Conservation (phyloP, 1,140 invertebrate species). For the Rhopalosiphum maidis region DNA sequence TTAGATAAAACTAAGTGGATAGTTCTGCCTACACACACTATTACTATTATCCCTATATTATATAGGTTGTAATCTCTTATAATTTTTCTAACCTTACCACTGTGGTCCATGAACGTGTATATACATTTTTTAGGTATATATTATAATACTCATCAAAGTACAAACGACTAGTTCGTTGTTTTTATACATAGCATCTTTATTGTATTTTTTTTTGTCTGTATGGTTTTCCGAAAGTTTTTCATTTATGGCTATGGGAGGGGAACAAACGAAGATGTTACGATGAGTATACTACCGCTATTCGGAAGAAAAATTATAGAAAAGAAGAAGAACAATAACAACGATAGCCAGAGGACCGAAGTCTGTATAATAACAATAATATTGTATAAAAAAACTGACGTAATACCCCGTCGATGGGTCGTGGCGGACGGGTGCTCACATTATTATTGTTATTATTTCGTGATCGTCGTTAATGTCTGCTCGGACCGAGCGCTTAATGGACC, state of each 20-base stretch:
- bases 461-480: conserved; percentile 34
- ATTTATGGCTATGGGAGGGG: neutral
- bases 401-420: neutral
- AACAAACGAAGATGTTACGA: neutral
- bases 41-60: neutral
- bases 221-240: neutral
- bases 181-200: neutral
- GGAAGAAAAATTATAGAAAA: neutral
- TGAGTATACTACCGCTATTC: neutral
- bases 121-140: neutral
- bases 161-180: neutral
- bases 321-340: neutral
- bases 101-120: neutral
- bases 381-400: conserved; percentile 31
- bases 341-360: neutral
- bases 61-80: neutral
- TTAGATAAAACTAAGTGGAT: neutral
- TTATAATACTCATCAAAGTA: neutral
- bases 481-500: neutral
- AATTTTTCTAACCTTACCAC: neutral
- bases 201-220: neutral
- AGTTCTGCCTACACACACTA: neutral
- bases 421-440: neutral
- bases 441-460: conserved; percentile 41
- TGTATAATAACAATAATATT: neutral